A percentile compares a stretch with the other conserved stretches of the same genome.
Conservation (phyloP, 2,888 invertebrate genomes). For the Aleiodes alternator region DNA sequence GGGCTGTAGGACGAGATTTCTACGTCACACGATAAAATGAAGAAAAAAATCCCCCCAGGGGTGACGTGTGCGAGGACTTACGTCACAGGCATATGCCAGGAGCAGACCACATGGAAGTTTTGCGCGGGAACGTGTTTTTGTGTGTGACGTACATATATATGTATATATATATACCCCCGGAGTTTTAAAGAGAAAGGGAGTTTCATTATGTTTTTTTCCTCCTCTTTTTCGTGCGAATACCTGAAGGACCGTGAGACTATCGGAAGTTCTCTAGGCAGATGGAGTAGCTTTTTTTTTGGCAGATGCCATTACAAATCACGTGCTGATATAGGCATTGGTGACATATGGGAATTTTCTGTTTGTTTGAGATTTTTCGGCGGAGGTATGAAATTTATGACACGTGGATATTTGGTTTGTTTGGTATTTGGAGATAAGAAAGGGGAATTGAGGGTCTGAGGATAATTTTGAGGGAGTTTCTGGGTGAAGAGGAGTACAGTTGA, state of each 20-base stretch:
- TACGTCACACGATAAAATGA: slow-evolving; percentile 6
- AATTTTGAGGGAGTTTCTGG: too few species aligned
- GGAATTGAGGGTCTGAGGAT: too few species aligned
- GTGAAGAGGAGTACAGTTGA: too few species aligned
- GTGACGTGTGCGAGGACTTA: slow-evolving; percentile 67
- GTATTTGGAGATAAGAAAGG: too few species aligned
- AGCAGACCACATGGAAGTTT: slow-evolving; percentile 46
- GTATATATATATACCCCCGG: slow-evolving; percentile 44
- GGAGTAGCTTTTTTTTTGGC: slow-evolving; percentile 45
- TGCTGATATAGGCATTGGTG: background rate
- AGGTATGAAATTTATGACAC: too few species aligned
- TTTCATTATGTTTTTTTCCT: slow-evolving; percentile 8
- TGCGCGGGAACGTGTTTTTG: slow-evolving; percentile 50
- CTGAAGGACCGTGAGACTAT: slow-evolving; percentile 58
- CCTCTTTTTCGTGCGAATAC: slow-evolving; percentile 4
- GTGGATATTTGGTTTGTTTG: too few species aligned
- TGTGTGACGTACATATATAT: slow-evolving; percentile 59
- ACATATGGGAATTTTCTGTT: slow-evolving; percentile 4
- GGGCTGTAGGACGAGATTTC: slow-evolving; percentile 1
- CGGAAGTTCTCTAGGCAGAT: slow-evolving; percentile 53
- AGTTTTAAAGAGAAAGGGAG: slow-evolving; percentile 4
- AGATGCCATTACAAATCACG: slow-evolving; percentile 47
- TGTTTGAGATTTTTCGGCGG: background rate
- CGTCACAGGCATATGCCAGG: slow-evolving; percentile 67
- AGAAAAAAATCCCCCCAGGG: slow-evolving; percentile 51